phyloP scores from a whole-genome alignment of 2,113 vertebrate genomes.

The Psammodynastes pulverulentus region DNA sequence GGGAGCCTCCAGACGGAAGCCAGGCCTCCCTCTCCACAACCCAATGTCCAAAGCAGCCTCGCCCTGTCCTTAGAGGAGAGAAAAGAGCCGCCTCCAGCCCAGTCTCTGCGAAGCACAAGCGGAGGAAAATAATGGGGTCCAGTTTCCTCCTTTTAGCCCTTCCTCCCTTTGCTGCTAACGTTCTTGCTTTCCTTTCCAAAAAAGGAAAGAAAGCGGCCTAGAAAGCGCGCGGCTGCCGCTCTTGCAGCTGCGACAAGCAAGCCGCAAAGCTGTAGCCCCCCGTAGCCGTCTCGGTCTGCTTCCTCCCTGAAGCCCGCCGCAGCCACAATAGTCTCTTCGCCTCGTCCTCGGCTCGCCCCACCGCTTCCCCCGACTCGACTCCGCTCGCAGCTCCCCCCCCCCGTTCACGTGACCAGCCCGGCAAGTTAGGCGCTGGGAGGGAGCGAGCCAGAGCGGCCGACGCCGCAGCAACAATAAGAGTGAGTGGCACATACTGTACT shows the following conservation, averaged over 20 bases:
- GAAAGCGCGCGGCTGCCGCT: not conserved
- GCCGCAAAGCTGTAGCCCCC: not conserved
- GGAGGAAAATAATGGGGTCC: not conserved
- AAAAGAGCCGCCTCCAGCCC: not conserved
- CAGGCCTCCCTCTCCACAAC: not conserved
- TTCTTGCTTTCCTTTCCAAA: not conserved
- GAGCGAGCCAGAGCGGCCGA: not conserved
- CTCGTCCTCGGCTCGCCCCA: not conserved
- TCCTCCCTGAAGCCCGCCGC: not conserved
- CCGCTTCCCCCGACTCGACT: not conserved
- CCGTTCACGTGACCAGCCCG: conserved; percentile 16
- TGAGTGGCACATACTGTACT: not conserved
- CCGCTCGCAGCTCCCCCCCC: not conserved
- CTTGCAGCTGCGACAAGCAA: not conserved
- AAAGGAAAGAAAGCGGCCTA: not conserved
- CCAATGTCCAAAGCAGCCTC: not conserved
- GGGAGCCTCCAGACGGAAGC: not conserved
- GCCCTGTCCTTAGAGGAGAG: not conserved
- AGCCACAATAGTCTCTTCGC: not conserved
- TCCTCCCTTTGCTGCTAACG: not conserved
- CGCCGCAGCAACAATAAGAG: conserved; percentile 11
- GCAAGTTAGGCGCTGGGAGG: conserved; percentile 10
- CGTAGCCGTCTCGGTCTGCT: not conserved
- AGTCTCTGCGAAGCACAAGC: not conserved
- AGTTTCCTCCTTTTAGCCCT: not conserved